Conservation (phyloP, 2,113 vertebrate genomes). For the Oncorhynchus nerka region DNA sequence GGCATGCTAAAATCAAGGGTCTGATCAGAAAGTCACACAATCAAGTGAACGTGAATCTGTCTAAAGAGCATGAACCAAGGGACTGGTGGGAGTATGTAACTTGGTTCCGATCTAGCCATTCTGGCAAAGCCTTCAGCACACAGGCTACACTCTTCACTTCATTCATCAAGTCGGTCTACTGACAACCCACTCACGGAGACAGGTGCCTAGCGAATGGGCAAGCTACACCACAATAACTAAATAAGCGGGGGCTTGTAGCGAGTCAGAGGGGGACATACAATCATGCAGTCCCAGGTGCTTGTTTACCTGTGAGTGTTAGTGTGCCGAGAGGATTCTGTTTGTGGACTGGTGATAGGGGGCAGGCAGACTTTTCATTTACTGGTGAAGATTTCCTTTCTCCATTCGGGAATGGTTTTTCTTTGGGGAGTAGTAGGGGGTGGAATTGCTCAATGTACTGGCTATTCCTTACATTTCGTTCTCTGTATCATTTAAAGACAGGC, state of each 20-base stretch:
- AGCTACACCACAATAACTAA: slow-evolving; percentile 27
- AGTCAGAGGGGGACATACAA: slow-evolving; percentile 21
- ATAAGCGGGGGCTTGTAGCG: slow-evolving; percentile 34
- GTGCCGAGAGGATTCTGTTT: slow-evolving; percentile 12
- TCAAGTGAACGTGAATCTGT: not conserved
- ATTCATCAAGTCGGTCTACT: slow-evolving; percentile 10
- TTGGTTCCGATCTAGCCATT: not conserved
- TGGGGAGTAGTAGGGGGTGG: slow-evolving; percentile 15
- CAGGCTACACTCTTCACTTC: not conserved
- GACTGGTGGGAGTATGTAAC: not conserved
- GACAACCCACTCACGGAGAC: slow-evolving; percentile 15
- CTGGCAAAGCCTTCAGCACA: not conserved
- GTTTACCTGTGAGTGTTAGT: slow-evolving; percentile 31
- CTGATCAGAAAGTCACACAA: not conserved
- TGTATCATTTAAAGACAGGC: slow-evolving; percentile 53
- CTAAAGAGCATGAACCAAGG: not conserved
- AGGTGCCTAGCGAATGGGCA: not conserved
- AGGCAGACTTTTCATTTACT: slow-evolving; percentile 37
- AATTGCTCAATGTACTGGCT: slow-evolving; percentile 26
- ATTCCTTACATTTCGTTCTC: slow-evolving; percentile 59
- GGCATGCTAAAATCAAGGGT: no score
- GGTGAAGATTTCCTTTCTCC: slow-evolving; percentile 25
- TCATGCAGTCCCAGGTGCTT: slow-evolving; percentile 11
- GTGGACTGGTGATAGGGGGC: slow-evolving; percentile 36
- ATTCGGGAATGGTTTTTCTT: slow-evolving; percentile 36